A percentile compares a stretch with the other conserved stretches of the same genome.
Conservation (phyloP, 30 jellyfish, hydroid and myxozoan genomes). For the Nemopilema nomurai region DNA sequence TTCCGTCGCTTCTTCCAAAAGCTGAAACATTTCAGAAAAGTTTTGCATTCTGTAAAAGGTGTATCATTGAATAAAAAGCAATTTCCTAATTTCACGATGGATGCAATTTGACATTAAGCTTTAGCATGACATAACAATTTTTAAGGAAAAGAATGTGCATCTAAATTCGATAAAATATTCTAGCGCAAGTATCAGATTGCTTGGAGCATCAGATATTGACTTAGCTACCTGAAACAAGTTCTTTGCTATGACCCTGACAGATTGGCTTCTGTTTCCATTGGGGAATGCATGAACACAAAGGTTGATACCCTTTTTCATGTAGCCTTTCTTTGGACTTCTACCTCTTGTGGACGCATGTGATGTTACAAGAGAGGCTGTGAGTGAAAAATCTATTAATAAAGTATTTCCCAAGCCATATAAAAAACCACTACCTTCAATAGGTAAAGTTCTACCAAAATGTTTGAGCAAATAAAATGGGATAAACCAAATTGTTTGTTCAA, state of each 20-base stretch:
- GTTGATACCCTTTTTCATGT: constrained; percentile 18
- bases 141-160: no score
- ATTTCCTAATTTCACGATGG: no score
- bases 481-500: no score
- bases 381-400: not conserved
- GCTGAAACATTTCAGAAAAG: constrained; percentile 19
- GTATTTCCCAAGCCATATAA: not conserved
- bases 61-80: no score
- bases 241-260: constrained; percentile 58
- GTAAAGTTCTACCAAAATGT: no score
- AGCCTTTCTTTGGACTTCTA: constrained; percentile 34
- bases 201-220: no score
- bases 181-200: no score
- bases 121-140: no score
- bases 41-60: not conserved
- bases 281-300: constrained; percentile 73
- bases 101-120: no score
- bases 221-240: constrained; percentile 42
- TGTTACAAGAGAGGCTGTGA: constrained; percentile 34
- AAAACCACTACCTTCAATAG: no score
- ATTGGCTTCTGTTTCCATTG: constrained; percentile 43
- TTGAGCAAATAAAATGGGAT: no score
- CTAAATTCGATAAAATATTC: no score
- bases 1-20: constrained; percentile 77
- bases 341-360: constrained; percentile 25